A percentile compares a stretch with the other conserved stretches of the same genome.
Evolutionary conservation across 1,140 invertebrate genomes (phyloP).

Genomic region (Pantala flavescens): DNA sequence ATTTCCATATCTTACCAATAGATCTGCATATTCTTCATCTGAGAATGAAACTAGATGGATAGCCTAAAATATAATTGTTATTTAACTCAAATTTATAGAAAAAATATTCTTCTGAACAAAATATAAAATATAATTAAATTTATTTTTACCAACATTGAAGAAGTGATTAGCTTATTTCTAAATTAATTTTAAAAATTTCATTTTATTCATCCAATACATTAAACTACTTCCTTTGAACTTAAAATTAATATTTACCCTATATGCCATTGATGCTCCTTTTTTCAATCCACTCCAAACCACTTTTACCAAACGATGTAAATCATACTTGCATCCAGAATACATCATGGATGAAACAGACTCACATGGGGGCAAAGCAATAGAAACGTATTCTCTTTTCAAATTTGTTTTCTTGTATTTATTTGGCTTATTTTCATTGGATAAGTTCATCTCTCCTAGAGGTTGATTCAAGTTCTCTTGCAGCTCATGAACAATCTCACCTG

Average conservation of each 20-base stretch:
- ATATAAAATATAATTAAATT: background rate
- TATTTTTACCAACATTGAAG: no score
- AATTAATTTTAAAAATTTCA: no score
- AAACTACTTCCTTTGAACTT: no score
- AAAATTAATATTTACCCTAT: conserved; percentile 29
- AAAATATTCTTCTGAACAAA: conserved; percentile 17
- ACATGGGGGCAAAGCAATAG: conserved; percentile 44
- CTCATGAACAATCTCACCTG: conserved; percentile 42
- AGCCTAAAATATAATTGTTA: conserved; percentile 30
- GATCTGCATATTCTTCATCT: conserved; percentile 39
- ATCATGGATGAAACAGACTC: conserved; percentile 30
- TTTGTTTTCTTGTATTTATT: conserved; percentile 22
- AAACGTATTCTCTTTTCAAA: conserved; percentile 27
- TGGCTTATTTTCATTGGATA: no score
- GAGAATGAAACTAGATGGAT: conserved; percentile 46
- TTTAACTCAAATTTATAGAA: conserved; percentile 19
- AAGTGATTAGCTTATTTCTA: no score
- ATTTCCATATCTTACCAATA: conserved; percentile 39
- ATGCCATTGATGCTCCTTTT: conserved; percentile 38
- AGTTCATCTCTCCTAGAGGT: no score
- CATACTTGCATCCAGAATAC: conserved; percentile 45
- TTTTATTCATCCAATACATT: no score
- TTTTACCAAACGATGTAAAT: conserved; percentile 53
- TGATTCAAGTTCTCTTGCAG: conserved; percentile 15
- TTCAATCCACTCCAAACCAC: conserved; percentile 49